Base-by-base conservation (phyloP, 2,797 vertebrate genomes). In the Brachyalestes nurse region DNA sequence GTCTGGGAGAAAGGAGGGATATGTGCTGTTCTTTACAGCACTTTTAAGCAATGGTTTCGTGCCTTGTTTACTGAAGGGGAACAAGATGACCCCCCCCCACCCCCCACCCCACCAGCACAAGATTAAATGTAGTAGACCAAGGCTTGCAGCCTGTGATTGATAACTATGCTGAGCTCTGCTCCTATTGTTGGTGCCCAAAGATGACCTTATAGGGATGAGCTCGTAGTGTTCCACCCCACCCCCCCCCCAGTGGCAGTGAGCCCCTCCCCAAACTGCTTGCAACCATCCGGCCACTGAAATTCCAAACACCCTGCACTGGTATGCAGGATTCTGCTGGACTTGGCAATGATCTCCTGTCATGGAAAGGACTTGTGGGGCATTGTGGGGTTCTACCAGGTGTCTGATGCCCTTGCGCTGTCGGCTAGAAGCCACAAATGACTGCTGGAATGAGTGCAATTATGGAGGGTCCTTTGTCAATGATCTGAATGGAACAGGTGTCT, bases 181-280 rank as follows among this genome's bases (percentile, higher is more conserved):
- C 90, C 91, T 91, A 92, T 87, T 91, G 91, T 93, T 92, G 90
- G 89, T 87, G 88, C 25, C 42, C 88, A 93, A 92, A 92, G 92
- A 94, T 95, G 93, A 82, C 96, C 96, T 93, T 97, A 93, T 96
- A 97, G 92, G 96, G 96, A 95, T 95, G 92, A 84, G 82, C 85
- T 88, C 84, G 86, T 90, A 91, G 89, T 88, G 90, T 89, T 86
- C 77, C 73, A 87, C 82, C 86, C 77, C 73, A 87, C 82, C 88
- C 72, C 74, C 71, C 79, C 21, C 78, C 78, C 86, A 77, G 83
- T 86, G 81, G 77, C 55, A 88, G 69, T 47, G 21, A 78, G 16
- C 62, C 71, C 76, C 64, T 64, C 57, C 89, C 89, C 89, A 86
- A 82, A 38, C 88, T 89, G 90, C 88, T 92, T 88, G 87, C 85